A percentile compares a stretch with the other conserved stretches of the same genome.
Conservation (phyloP, 2,797 vertebrate species). For the Otolemur crassicaudatus region DNA sequence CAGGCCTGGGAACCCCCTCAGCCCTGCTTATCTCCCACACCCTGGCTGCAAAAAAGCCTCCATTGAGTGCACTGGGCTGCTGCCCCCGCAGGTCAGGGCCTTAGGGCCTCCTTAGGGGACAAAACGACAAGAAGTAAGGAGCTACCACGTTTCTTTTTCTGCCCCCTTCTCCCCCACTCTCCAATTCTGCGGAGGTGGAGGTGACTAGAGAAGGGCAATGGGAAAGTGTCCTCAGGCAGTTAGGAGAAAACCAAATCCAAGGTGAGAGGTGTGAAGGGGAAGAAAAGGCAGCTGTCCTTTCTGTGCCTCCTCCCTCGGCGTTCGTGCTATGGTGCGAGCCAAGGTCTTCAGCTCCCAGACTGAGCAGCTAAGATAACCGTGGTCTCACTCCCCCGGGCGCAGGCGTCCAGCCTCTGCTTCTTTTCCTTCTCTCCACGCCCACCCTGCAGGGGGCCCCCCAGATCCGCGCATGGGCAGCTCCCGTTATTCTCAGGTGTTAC, state of each 20-base stretch:
- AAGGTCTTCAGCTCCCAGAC: conserved; percentile 78
- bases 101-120: conserved; percentile 71
- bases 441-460: conserved; percentile 74
- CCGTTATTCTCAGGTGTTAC: conserved; percentile 67
- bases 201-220: not conserved
- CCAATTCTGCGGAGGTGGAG: conserved; percentile 57
- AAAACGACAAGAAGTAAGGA: conserved; percentile 71
- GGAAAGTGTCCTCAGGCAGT: not conserved
- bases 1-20: conserved; percentile 54
- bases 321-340: conserved; percentile 40
- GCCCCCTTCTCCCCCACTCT: not conserved
- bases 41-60: conserved; percentile 78
- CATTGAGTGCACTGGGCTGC: conserved; percentile 76
- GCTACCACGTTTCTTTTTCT: conserved; percentile 60
- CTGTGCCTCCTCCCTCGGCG: conserved; percentile 48
- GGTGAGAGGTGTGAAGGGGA: conserved; percentile 16
- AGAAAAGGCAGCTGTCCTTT: conserved; percentile 31
- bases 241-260: conserved; percentile 55
- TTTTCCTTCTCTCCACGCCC: conserved; percentile 56
- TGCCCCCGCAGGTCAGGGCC: conserved; percentile 83
- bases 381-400: conserved; percentile 69
- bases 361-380: conserved; percentile 70
- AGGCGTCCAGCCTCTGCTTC: conserved; percentile 10
- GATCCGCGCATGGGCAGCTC: conserved; percentile 9
- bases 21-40: conserved; percentile 80